Base-by-base conservation (phyloP, 2,888 invertebrate genomes). In the Macroteleia sp. region DNA sequence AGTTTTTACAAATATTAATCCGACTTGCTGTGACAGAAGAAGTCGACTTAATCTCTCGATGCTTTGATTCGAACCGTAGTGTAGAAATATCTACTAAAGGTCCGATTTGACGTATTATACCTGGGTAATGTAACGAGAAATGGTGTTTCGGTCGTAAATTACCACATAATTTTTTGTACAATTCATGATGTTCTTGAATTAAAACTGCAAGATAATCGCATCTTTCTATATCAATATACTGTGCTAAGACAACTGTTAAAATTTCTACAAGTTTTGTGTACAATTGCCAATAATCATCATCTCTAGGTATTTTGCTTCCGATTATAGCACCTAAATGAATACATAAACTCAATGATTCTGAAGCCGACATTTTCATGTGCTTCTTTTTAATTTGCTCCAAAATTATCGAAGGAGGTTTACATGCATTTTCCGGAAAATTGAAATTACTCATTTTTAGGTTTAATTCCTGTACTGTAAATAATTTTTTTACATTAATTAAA, bases 231-330 rank as follows among this genome's bases (percentile, higher is more conserved):
- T 16, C 28, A 39, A 50, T 30, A 32, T 50, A 30, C 6, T 16
- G 14, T 17, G 30, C 1, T 9, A 32, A 30, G 8, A 50, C 5
- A 2, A 50, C 4, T 32, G n/a, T 16, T 9, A n/a, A 6, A 14
- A 76, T 25, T 25, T 25, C 25, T 5, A 3, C 4, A 3, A 8
- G 30, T 28, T 59, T 69, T 10, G 36, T 50, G 46, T 76, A 79
- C 5, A 76, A 30, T 28, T 54, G 20, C 73, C 79, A 70, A 39
- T 71, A 46, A 16, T 10, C 14, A 62, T 77, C 48, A 16, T 6
- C 1, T 3, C 74, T 54, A 16, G 52, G 34, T 16, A 50, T n/a
- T 6, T 2, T 50, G 10, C 10, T 4, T 1, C 50, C 50, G 5
- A 50, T 16, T 16, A 50, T 50, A n/a, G 16, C 17, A n/a, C 50